These are phyloP conservation scores for Pristionchus arcanus DNA, from an alignment of 2,888 invertebrate genomes.

Conservation along the genomic window DNA sequence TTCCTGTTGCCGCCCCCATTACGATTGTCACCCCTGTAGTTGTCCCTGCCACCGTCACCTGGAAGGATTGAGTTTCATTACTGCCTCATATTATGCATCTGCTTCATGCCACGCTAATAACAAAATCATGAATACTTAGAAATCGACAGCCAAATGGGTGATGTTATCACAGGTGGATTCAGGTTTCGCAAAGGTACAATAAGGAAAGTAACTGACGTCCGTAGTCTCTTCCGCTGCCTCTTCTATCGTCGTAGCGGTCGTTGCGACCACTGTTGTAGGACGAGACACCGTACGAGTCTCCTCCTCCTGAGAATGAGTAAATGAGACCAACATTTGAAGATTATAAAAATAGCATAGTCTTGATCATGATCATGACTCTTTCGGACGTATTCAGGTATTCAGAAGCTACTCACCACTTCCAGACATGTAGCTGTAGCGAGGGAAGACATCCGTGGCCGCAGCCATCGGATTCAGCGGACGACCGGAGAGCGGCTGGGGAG, in stretches of 20 bases:
- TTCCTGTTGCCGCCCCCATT: not conserved
- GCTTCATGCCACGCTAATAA: no score
- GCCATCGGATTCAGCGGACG: conserved; percentile 21
- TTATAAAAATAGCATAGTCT: not conserved
- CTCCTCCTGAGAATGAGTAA: not conserved
- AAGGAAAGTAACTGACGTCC: not conserved
- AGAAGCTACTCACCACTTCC: not conserved
- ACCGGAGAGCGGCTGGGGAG: not conserved
- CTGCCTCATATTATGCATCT: not conserved
- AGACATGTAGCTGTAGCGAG: not conserved
- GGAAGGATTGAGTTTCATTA: not conserved
- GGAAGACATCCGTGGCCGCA: not conserved
- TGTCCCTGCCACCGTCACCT: not conserved
- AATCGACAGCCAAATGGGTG: no score
- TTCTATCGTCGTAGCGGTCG: conserved; percentile 32
- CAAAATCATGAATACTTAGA: no score
- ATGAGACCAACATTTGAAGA: no score
- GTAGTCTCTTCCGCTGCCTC: not conserved
- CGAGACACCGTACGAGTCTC: not conserved
- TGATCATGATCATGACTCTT: not conserved
- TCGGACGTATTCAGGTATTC: not conserved
- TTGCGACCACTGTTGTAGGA: not conserved
- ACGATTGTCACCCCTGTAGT: conserved; percentile 3
- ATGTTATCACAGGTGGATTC: no score
- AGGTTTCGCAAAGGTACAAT: no score